Evolutionary conservation across 2,888 invertebrate species (phyloP), one percentile per base, ranked within the genome.

Genomic region (Lasiommata megera): DNA sequence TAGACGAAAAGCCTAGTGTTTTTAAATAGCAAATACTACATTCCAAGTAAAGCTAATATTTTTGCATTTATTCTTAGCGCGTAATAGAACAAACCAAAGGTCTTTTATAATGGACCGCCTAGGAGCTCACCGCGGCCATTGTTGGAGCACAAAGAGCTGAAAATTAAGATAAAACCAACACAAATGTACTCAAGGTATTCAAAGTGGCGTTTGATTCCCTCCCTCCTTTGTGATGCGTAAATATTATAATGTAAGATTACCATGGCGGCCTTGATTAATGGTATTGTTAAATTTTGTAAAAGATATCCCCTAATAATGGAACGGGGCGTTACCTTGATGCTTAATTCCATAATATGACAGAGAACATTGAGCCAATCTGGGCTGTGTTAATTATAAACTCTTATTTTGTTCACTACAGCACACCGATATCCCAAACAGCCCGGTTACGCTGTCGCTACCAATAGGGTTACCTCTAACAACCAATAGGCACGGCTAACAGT

Each of bases 151-250:
- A 70, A 70, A 70, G 68, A 64, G 62, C 62, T 55, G 63, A 66
- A 66, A 70, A 72, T 72, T 68, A 68, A 67, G 66, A 66, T 70
- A 70, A 67, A 68, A 65, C 66, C 67, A 56, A 65, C 67, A 64
- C 64, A 66, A 69, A 70, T 66, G 65, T 65, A 63, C 61, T 63
- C 48, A 56, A 55, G 61, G 60, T 63, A 63, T 50, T 63, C 48
- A 56, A 50, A 60, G 60, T 63, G 60, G 36, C 41, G 58, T 61
- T 62, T 62, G 50, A 57, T 60, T 54, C 44, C 56, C 38, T 14
- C 18, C 28, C 38, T 29, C 38, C 29, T 38, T 51, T 40, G 51
- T 51, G 14, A 29, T 40, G 38, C 28, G 40, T 51, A 38, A 51
- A 51, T 51, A 34, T 23, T 23, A 23, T 44, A 44, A 44, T 44